Base-by-base conservation (phyloP, 2,797 vertebrate genomes). In the Hippocampus kuda region DNA sequence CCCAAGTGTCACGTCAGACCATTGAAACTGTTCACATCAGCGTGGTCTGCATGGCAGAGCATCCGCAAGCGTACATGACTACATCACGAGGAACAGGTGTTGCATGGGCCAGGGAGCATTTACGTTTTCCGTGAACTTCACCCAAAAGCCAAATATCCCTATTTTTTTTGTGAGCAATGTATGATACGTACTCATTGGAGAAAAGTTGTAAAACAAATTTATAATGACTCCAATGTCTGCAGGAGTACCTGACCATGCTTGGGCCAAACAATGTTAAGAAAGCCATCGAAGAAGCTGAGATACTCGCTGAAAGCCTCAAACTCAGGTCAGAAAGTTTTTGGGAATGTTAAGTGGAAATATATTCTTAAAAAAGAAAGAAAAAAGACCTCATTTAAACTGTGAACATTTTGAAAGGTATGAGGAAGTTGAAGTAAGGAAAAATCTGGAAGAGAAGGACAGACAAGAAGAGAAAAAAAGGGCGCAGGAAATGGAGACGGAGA, bases 211-310 rank as follows among this genome's bases (percentile, higher is more conserved):
- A 38, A 38, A 38, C 34, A 38, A 8, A 38, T 38, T 38, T 38
- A 7, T 38, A 38, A 38, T 63, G 24, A 1, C 75, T 70, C 4
- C 44, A 22, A 46, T 78, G 82, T 70, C 81, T 56, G 54, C 81
- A 98, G 96, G 97, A 97, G 10, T 96, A 88, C 83, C 87, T 93
- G 87, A 95, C 94, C 59, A 84, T 98, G 84, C 92, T 99, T 66
- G 96, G 97, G 65, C 90, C 91, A 75, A 88, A 81, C 77, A 97
- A 93, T 87, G 92, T 99, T 73, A 94, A 94, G 89, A 99, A 95
- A 90, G 93, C 97, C 72, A 86, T 99, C 22, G 96, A 98, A 90
- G 96, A 98, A 91, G 96, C 97, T 0, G 97, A 99, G 89, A 96
- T 93, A 86, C 92, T 99, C 27, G 95, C 97, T 46, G 94, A 94